phyloP scores from a whole-genome alignment of 2,888 invertebrate species.

The Dexiosoma caninum region DNA sequence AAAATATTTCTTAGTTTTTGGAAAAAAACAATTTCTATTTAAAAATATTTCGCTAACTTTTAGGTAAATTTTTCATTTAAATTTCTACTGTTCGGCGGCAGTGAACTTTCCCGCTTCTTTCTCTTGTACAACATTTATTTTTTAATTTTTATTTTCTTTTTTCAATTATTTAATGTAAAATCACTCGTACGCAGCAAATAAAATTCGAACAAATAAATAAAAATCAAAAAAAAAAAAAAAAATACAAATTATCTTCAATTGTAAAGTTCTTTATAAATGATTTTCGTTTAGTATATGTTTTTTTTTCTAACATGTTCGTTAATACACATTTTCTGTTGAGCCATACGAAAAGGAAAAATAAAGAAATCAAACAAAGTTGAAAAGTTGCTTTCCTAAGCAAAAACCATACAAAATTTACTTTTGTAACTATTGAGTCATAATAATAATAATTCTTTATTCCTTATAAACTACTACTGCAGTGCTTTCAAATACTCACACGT shows the following conservation, averaged over 20 bases:
- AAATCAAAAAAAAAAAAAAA: not conserved
- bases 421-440: constrained; percentile 57
- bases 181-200: not conserved
- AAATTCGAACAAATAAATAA: not conserved
- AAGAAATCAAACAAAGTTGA: constrained; percentile 27
- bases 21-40: too few species aligned
- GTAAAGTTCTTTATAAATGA: constrained; percentile 42
- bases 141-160: too few species aligned
- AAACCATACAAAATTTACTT: constrained; percentile 47
- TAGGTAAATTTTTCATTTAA: too few species aligned
- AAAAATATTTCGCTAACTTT: too few species aligned
- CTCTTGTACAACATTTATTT: too few species aligned
- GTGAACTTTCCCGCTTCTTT: too few species aligned
- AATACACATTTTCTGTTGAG: constrained; percentile 1
- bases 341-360: not conserved
- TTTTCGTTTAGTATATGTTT: constrained; percentile 5
- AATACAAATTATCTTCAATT: constrained; percentile 54
- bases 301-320: not conserved
- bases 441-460: constrained; percentile 52
- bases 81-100: too few species aligned
- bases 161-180: constrained; percentile 25
- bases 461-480: constrained; percentile 49
- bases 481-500: constrained; percentile 5
- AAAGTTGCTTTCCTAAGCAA: constrained; percentile 48
- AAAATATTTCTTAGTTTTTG: too few species aligned